Conservation (phyloP, 1,140 invertebrate genomes). For the Temnothorax curvispinosus region DNA sequence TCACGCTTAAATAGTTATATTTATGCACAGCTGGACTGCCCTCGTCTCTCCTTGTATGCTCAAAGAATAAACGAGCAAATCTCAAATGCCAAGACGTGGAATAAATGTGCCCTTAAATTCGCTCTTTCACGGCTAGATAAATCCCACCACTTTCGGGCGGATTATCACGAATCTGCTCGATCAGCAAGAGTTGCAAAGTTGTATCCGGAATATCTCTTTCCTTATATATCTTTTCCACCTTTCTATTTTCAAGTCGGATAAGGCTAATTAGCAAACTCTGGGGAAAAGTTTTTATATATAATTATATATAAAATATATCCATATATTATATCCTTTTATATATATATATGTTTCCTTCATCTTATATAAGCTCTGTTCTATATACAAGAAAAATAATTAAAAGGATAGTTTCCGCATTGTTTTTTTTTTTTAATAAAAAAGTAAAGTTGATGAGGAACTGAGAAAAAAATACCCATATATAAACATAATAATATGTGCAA, state of each 20-base stretch:
- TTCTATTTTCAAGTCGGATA: neutral
- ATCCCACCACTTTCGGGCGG: neutral
- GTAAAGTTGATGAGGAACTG: too few relatives aligned
- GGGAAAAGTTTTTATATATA: too few relatives aligned
- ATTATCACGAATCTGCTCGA: neutral
- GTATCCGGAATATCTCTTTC: neutral
- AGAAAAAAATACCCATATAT: too few relatives aligned
- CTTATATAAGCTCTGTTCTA: too few relatives aligned
- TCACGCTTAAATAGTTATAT: slow-evolving; percentile 47
- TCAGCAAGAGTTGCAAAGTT: neutral
- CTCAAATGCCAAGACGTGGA: slow-evolving; percentile 28
- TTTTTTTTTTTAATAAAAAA: too few relatives aligned
- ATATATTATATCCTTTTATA: too few relatives aligned
- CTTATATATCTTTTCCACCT: neutral
- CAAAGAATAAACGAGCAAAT: slow-evolving; percentile 39
- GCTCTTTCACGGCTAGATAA: slow-evolving; percentile 13
- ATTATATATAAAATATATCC: too few relatives aligned
- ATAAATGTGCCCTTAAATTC: slow-evolving; percentile 44
- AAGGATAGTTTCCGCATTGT: too few relatives aligned
- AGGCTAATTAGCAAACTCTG: neutral
- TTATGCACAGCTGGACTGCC: slow-evolving; percentile 24
- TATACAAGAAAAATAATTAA: too few relatives aligned
- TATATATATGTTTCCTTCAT: too few relatives aligned
- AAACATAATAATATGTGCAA: too few relatives aligned
- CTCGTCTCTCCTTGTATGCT: neutral